Evolutionary conservation across 2,888 invertebrate species (phyloP), one percentile per base, ranked within the genome.

Genomic region (Acrobasis consociella): DNA sequence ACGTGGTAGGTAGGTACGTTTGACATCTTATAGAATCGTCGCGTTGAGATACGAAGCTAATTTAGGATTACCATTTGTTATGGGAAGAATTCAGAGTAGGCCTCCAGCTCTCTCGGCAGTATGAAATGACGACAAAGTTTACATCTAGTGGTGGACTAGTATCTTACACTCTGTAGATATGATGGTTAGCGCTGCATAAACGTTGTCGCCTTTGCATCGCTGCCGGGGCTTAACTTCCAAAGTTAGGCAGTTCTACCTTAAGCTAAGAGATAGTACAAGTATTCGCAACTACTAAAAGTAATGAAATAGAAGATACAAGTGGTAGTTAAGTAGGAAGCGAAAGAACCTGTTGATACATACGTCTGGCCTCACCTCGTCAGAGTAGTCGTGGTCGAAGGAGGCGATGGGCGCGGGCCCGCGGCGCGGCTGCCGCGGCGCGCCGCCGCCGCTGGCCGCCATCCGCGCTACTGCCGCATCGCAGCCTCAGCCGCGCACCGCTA

Each of bases 391-490:
- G 94, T 98, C 98, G 93, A 98, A 97, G 79, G 97, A 98, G 85
- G 98, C 98, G 89, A 98, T 96, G 83, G 98, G 98, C 81, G 98
- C 98, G 83, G 97, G 97, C 84, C 97, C 97, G 93, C 97, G 96
- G 89, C 97, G 96, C 93, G 95, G 94, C 93, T 96, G 96, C 72
- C 87, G 84, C 82, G 72, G 84, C 82, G 72, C 80, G 72, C 80
- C 72, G 73, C 72, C 83, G 75, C 80, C 80, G 76, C 78, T 68
- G 68, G 72, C 75, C 73, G 78, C 80, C 78, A 81, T 80, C 22
- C 76, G 76, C 74, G 72, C 68, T 71, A 68, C 69, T 69, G 67
- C 67, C 67, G 63, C 65, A 66, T 64, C 65, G 67, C 65, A 67
- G 60, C 63, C 38, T 37, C 58, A 58, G 52, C 49, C 63, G 60